A percentile compares a stretch with the other conserved stretches of the same genome.
Evolutionary conservation across 2,888 invertebrate species (phyloP).

Genomic region (Diadegma fenestrale): DNA sequence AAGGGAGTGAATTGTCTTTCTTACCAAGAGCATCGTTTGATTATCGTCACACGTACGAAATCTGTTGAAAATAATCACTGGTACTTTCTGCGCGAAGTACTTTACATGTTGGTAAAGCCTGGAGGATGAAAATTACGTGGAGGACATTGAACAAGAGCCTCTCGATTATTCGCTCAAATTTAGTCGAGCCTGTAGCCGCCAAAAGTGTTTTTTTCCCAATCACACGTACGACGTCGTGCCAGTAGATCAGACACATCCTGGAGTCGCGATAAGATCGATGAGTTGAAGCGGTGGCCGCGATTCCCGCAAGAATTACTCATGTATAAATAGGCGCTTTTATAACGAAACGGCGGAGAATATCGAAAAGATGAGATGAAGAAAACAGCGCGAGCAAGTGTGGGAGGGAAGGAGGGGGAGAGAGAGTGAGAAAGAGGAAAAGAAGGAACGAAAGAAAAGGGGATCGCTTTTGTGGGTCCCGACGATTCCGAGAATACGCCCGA

Average conservation of each 20-base stretch:
- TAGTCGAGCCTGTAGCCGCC: neutral
- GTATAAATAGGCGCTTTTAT: conserved; percentile 40
- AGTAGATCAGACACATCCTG: neutral
- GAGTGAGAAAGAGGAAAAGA: conserved; percentile 14
- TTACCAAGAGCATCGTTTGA: conserved; percentile 65
- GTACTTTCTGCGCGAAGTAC: neutral
- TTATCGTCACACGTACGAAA: conserved; percentile 60
- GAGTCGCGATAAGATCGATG: conserved; percentile 21
- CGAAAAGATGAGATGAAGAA: conserved; percentile 30
- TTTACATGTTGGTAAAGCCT: neutral
- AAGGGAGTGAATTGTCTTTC: conserved; percentile 72
- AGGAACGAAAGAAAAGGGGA: conserved; percentile 40
- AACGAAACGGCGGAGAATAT: conserved; percentile 41
- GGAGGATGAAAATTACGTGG: neutral
- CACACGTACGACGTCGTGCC: neutral
- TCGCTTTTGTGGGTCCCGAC: conserved; percentile 61
- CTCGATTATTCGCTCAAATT: neutral
- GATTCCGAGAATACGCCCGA: conserved; percentile 62
- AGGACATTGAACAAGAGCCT: neutral
- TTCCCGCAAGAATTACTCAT: conserved; percentile 28
- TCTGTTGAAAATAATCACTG: neutral
- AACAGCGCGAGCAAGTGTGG: conserved; percentile 27
- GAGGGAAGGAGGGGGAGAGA: conserved; percentile 8
- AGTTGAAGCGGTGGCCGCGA: conserved; percentile 23
- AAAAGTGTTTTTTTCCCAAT: neutral